phyloP scores from a whole-genome alignment of 92 coral and sea anemone genomes.

The Palythoa heliodiscus region DNA sequence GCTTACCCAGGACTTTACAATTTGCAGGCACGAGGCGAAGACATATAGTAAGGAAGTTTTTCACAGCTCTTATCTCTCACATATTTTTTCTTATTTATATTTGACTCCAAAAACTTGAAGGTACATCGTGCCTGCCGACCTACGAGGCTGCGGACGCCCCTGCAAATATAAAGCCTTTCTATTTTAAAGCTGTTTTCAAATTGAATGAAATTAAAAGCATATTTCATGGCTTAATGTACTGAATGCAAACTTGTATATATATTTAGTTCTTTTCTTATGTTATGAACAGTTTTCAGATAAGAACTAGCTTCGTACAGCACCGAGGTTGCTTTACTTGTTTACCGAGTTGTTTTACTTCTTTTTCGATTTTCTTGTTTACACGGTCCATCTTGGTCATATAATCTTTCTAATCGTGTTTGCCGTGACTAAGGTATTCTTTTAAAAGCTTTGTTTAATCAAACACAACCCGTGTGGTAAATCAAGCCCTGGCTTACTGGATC shows the following conservation, averaged over 20 bases:
- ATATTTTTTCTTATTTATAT: no score
- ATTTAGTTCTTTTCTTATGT: neutral
- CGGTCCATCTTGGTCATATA: slow-evolving; percentile 17
- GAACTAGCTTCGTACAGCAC: neutral
- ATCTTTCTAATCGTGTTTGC: slow-evolving; percentile 35
- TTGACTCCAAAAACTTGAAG: no score
- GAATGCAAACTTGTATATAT: neutral
- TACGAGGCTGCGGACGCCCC: no score
- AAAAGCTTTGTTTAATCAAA: slow-evolving; percentile 28
- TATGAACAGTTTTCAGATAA: no score
- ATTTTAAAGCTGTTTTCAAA: no score
- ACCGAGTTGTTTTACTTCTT: neutral
- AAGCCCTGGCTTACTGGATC: slow-evolving; percentile 6
- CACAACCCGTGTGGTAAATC: slow-evolving; percentile 33
- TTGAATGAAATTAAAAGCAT: neutral
- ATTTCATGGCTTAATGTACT: neutral
- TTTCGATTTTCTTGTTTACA: slow-evolving; percentile 13
- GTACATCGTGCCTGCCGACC: no score
- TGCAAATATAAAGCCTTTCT: no score
- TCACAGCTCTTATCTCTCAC: no score
- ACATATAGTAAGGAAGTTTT: no score
- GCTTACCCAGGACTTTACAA: no score
- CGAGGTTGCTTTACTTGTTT: neutral
- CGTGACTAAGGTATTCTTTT: slow-evolving; percentile 19
- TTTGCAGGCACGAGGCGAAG: no score